Evolutionary conservation across 1,140 invertebrate species (phyloP).

Genomic region (Drosophila guanche): DNA sequence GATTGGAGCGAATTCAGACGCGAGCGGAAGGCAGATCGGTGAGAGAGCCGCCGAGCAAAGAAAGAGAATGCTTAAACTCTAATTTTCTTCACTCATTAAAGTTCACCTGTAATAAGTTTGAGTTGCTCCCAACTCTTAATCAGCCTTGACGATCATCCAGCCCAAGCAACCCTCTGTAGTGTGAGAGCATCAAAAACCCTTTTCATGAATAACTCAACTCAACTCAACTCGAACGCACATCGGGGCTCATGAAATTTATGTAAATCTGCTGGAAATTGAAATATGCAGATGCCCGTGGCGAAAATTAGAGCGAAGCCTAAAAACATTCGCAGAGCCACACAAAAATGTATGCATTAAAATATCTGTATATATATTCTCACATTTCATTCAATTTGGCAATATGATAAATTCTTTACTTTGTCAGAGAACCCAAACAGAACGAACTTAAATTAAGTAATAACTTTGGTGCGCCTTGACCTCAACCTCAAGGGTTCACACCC

Average conservation of each 20-base stretch:
- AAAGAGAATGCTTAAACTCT: too few species aligned
- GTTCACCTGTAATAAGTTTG: too few species aligned
- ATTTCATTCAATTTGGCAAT: constrained; percentile 77
- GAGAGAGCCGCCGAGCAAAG: too few species aligned
- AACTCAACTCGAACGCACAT: neutral
- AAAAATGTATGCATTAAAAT: constrained; percentile 66
- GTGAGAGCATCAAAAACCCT: constrained; percentile 48
- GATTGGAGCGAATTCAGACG: too few species aligned
- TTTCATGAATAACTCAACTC: constrained; percentile 69
- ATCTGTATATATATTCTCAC: constrained; percentile 38
- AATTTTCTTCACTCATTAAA: too few species aligned
- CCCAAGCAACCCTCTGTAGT: neutral
- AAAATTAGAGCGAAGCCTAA: constrained; percentile 49
- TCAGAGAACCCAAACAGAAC: constrained; percentile 27
- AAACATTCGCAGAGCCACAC: constrained; percentile 24
- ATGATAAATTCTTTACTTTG: constrained; percentile 71
- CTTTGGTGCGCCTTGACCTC: constrained; percentile 76
- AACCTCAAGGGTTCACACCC: constrained; percentile 61
- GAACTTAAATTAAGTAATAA: constrained; percentile 81
- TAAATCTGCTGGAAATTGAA: constrained; percentile 76
- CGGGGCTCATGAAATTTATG: constrained; percentile 60
- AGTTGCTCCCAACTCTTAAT: too few species aligned
- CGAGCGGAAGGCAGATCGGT: too few species aligned
- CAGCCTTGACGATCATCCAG: too few species aligned
- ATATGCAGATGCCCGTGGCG: constrained; percentile 77